Base-by-base conservation (phyloP, 1,140 invertebrate species). In the Panagrolaimus sp. region DNA sequence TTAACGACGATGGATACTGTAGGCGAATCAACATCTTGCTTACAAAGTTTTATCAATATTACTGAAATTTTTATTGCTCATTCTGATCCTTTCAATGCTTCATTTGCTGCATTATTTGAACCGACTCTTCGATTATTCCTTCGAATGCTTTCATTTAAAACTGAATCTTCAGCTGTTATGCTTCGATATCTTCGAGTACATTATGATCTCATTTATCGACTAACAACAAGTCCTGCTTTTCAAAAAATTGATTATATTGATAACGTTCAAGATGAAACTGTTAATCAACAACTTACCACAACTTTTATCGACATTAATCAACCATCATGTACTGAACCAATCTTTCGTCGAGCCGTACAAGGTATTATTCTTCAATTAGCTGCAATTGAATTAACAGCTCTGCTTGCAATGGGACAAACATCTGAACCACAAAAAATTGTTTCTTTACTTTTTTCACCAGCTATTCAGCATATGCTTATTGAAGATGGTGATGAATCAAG, bases 281-380 rank as follows among this genome's bases (percentile, higher is more conserved):
- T n/a, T 21, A 44, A 28, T 15, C 38, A 24, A 24, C 17, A 62
- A 24, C 14, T 64, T 63, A 38, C 32, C 7, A 45, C 43, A 32
- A 63, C 65, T 12, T 47, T 65, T 3, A 48, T 70, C 12, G 46
- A 63, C 14, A n/a, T 21, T 9, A 12, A 62, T 43, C 21, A 12
- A 32, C 24, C 43, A 52, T 12, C 43, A 38, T 65, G 46, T 43
- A 43, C 10, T 43, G 46, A 26, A 0, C 24, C n/a, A 9, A 63
- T 21, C n/a, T 21, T n/a, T 28, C 43, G 15, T 21, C 47, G 52
- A n/a, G 47, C 68, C n/a, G 43, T 74, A 17, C 63, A 74, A 45
- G 66, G 73, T 26, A 68, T 74, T n/a, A 75, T 74, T 32, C 65
- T 74, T n/a, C 67, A 74, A 55, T 45, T 74, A 9, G 62, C 66